A percentile compares a stretch with the other conserved stretches of the same genome.
Conservation (phyloP, 2,113 vertebrate genomes). For the Psephotus haematonotus region DNA sequence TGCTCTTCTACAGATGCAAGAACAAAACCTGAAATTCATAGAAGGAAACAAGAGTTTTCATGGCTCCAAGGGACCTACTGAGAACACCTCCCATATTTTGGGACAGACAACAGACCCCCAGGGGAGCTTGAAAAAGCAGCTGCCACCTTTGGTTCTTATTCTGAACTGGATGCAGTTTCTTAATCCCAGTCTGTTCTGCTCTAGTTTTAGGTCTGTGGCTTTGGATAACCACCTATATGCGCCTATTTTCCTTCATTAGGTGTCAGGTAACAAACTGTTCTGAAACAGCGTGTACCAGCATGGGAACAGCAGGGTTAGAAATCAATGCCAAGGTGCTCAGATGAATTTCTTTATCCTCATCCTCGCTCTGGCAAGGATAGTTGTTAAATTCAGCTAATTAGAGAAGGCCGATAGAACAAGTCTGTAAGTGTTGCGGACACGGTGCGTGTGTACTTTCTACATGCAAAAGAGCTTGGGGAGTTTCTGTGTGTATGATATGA, state of each 20-base stretch:
- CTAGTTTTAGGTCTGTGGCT: constrained; percentile 27
- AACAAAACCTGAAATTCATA: not conserved
- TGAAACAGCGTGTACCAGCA: constrained; percentile 31
- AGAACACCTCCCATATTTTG: not conserved
- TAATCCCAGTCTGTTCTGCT: not conserved
- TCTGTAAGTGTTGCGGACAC: not conserved
- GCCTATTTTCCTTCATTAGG: constrained; percentile 42
- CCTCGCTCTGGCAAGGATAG: not conserved
- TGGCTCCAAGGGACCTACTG: not conserved
- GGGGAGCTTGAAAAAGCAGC: not conserved
- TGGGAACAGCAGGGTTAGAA: constrained; percentile 15
- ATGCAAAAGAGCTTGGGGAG: not conserved
- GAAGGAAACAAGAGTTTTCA: not conserved
- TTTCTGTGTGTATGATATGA: not conserved
- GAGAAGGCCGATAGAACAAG: constrained; percentile 3
- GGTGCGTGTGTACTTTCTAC: not conserved
- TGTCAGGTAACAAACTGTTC: constrained; percentile 61
- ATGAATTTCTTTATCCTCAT: constrained; percentile 10
- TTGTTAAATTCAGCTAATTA: constrained; percentile 19
- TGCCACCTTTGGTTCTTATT: not conserved
- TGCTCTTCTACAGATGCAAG: not conserved
- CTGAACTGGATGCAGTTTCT: not conserved
- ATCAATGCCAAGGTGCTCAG: constrained; percentile 26
- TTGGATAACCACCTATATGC: constrained; percentile 48
- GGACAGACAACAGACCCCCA: not conserved